Evolutionary conservation across 2,888 invertebrate genomes (phyloP), one percentile per base, ranked within the genome.

Genomic region (Drosophila testacea): DNA sequence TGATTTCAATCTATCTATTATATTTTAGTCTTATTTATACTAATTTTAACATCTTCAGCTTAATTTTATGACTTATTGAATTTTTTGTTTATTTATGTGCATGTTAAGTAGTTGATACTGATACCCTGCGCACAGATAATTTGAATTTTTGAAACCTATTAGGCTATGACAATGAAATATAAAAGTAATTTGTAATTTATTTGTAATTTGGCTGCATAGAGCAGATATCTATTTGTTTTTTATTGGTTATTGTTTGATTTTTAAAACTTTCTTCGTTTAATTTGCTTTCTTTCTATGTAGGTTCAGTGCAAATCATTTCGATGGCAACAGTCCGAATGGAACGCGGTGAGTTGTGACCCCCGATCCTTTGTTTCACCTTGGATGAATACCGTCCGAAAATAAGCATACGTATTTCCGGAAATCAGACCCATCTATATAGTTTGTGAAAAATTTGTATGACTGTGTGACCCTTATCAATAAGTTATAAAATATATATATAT

Each of bases 231-330:
- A 10, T 32, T 46, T 61, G 7, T 28, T 28, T 9, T 27, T 66
- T 50, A 32, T 70, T 36, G 13, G 2, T 57, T 57, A 22, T 72
- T 64, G 41, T 78, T 71, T 79, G 6, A 66, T 62, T 76, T 75
- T 67, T 44, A 55, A 73, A 64, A 62, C 63, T 70, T 79, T 83
- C 70, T 78, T 83, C 46, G 60, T 82, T 88, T 82, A 76, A 85
- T 87, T 86, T 86, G 87, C 76, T 88, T 91, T 91, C 87, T 88
- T 90, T 91, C 88, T 84, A 90, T 91, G 73, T 90, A 92, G 92
- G 91, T 92, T 92, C 92, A 92, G 92, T 92, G 92, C 92, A 79
- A 92, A 92, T 90, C 90, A 92, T 89, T 91, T 88, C 73, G 91
- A 90, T 77, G 90, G 81, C 73, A 91, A 91, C 72, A 88, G 87